Evolutionary conservation across 2,113 vertebrate genomes (phyloP).

Genomic region (zebrafish (Danio rerio)): GRCz12tu NC_133198.1:25518501-25519000

Average conservation of each 20-base stretch:
- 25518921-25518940: constrained; percentile 10
- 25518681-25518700: neutral
- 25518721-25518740: constrained; percentile 57
- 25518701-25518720: constrained; percentile 19
- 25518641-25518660: neutral
- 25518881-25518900: constrained; percentile 15
- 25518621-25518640: neutral
- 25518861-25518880: constrained; percentile 15
- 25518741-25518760: constrained; percentile 49
- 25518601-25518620: neutral
- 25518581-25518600: neutral
- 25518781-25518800: constrained; percentile 19
- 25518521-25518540: too few relatives aligned
- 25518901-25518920: constrained; percentile 30
- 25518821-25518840: constrained; percentile 36
- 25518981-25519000: neutral
- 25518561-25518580: neutral
- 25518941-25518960: neutral
- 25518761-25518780: constrained; percentile 52
- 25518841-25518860: constrained; percentile 43
- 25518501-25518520: too few relatives aligned
- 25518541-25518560: too few relatives aligned
- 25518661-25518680: neutral
- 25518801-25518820: constrained; percentile 14
- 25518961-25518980: neutral